Evolutionary conservation across 2,888 invertebrate species (phyloP).

Genomic region (Nemurella pictetii): DNA sequence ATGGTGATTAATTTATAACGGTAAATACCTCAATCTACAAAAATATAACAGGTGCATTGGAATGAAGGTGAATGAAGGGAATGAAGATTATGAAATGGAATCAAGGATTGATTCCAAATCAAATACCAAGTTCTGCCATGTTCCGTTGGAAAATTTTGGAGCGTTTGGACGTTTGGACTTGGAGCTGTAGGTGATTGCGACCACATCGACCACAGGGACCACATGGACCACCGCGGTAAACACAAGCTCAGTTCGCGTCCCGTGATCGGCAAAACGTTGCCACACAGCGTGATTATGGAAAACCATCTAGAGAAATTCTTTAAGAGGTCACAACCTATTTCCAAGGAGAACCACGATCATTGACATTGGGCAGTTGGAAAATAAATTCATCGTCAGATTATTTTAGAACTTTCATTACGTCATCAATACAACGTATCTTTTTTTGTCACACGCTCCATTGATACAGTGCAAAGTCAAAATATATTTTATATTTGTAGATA

Average conservation of each 20-base stretch:
- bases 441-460: background rate
- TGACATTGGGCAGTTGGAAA: conserved; percentile 14
- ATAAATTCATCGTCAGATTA: background rate
- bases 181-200: too few species aligned
- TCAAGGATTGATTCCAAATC: too few species aligned
- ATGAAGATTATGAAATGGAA: too few species aligned
- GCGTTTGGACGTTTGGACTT: too few species aligned
- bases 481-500: background rate
- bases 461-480: background rate
- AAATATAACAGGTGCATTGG: too few species aligned
- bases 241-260: background rate
- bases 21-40: too few species aligned
- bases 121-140: too few species aligned
- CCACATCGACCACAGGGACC: too few species aligned
- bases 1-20: too few species aligned
- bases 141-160: too few species aligned
- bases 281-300: conserved; percentile 5
- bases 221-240: too few species aligned
- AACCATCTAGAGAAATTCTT: background rate
- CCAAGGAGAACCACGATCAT: conserved; percentile 14
- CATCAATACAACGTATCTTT: background rate
- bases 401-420: background rate
- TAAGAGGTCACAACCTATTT: conserved; percentile 11
- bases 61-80: too few species aligned
- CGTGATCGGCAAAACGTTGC: background rate